phyloP scores from a whole-genome alignment of 2,113 vertebrate genomes.

The Setophaga petechia region DNA sequence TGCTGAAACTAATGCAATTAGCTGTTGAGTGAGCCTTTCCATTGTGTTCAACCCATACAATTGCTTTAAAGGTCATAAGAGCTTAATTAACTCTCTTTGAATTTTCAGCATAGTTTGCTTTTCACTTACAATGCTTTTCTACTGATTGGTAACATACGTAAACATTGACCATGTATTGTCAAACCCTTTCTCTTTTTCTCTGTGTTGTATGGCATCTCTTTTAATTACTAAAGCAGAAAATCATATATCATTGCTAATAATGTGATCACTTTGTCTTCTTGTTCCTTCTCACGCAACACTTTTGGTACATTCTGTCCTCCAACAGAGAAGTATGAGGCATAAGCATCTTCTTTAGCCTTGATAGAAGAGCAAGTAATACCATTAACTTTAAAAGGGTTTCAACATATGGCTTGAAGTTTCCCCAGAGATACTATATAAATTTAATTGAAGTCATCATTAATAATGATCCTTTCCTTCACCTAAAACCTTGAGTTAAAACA shows the following conservation, averaged over 20 bases:
- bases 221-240: background rate
- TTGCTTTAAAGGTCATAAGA: background rate
- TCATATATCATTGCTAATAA: background rate
- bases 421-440: background rate
- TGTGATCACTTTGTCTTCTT: background rate
- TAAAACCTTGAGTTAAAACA: background rate
- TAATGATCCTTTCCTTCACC: background rate
- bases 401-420: constrained; percentile 31
- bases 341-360: background rate
- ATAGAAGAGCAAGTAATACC: background rate
- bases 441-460: constrained; percentile 27
- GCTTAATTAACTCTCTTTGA: constrained; percentile 20
- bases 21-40: background rate
- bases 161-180: background rate
- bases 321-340: background rate
- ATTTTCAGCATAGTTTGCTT: background rate
- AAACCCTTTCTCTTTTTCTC: background rate
- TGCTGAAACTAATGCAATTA: background rate
- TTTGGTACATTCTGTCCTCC: background rate
- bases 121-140: background rate
- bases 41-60: background rate
- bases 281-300: background rate
- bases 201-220: background rate
- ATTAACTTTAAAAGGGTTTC: constrained; percentile 31
- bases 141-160: background rate